A percentile compares a stretch with the other conserved stretches of the same genome.
phyloP scores from a whole-genome alignment of 64 coral and sea anemone genomes.

The Porites australiensis region DNA sequence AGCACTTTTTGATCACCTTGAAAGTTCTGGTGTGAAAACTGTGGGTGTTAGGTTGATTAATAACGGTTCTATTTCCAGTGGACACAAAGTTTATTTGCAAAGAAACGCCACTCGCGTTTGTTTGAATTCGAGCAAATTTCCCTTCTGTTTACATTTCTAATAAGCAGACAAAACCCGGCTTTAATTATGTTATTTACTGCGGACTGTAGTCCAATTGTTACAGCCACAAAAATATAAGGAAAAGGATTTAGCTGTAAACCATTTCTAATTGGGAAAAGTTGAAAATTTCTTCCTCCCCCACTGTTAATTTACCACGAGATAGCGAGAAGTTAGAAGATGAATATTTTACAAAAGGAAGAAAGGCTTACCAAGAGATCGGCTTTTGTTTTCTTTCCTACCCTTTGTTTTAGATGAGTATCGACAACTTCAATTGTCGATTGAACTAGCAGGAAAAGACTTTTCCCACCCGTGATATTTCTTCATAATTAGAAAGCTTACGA shows the following conservation, averaged over 20 bases:
- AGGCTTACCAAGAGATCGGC: conserved; percentile 40
- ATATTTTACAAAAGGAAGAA: conserved; percentile 36
- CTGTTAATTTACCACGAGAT: conserved; percentile 72
- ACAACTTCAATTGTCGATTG: conserved; percentile 7
- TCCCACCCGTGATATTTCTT: conserved; percentile 17
- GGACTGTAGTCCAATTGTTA: conserved; percentile 87
- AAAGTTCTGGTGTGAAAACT: conserved; percentile 19
- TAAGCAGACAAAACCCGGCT: conserved; percentile 76
- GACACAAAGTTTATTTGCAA: neutral
- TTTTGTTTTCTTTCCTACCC: conserved; percentile 40
- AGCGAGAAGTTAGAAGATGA: conserved; percentile 38
- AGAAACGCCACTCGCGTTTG: neutral
- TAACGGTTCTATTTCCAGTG: neutral
- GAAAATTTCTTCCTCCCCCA: conserved; percentile 37
- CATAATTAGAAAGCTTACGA: neutral
- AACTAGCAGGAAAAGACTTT: neutral
- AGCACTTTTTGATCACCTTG: conserved; percentile 24
- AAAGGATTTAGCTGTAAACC: conserved; percentile 58
- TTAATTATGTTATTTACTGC: conserved; percentile 92
- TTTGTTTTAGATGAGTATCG: conserved; percentile 39
- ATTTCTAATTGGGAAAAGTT: conserved; percentile 78
- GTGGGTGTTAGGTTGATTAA: neutral
- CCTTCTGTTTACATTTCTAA: conserved; percentile 89
- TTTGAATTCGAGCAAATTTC: conserved; percentile 65
- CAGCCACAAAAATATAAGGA: conserved; percentile 57